These are phyloP conservation scores for Clarias pachynema DNA, from an alignment of 2,797 vertebrate species.

Conservation along the genomic window DNA sequence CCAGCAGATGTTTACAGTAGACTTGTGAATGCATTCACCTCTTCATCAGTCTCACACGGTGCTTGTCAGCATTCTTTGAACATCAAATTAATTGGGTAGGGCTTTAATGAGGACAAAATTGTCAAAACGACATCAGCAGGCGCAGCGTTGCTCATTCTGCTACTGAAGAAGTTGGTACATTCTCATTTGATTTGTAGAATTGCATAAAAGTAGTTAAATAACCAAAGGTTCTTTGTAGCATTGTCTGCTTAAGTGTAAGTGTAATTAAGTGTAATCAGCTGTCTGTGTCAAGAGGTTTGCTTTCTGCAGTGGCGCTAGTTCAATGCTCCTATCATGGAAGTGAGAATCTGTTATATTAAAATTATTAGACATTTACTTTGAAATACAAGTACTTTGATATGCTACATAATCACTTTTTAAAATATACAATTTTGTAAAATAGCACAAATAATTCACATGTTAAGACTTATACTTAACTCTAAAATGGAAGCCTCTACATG, in stretches of 20 bases:
- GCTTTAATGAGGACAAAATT: slow-evolving; percentile 16
- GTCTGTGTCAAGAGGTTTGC: neutral
- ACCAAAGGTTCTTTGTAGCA: neutral
- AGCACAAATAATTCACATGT: neutral
- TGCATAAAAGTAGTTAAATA: neutral
- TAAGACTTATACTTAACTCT: neutral
- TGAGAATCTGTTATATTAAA: neutral
- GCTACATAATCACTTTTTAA: neutral
- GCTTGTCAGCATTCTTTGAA: slow-evolving; percentile 20
- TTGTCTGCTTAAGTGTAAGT: neutral
- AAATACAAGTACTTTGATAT: neutral
- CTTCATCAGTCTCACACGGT: slow-evolving; percentile 18
- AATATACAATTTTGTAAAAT: neutral
- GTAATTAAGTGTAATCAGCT: neutral
- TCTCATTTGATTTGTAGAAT: neutral
- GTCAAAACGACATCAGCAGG: slow-evolving; percentile 2
- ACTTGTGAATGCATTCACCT: slow-evolving; percentile 12
- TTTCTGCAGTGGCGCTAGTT: neutral
- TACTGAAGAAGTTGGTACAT: neutral
- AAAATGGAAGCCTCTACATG: neutral
- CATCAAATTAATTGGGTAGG: slow-evolving; percentile 26
- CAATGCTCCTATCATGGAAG: neutral
- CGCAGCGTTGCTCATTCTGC: neutral
- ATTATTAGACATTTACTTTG: neutral
- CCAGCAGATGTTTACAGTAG: slow-evolving; percentile 12